These are phyloP conservation scores for Patiria miniata DNA, from an alignment of 35 echinoderm and acorn worm species.

Conservation along the genomic window DNA sequence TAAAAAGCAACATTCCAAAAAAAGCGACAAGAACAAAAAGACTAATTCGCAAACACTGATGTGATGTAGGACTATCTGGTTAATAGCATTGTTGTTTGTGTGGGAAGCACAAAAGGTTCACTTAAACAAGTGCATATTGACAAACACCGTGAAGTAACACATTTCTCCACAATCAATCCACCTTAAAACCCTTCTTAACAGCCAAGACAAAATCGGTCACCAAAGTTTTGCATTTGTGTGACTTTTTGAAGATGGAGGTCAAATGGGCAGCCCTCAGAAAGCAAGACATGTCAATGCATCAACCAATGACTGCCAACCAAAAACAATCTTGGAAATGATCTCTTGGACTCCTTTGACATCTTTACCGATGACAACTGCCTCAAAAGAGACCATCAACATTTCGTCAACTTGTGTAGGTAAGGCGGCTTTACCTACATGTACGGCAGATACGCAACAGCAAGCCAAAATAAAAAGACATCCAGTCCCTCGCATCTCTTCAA, in stretches of 20 bases:
- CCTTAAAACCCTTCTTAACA: neutral
- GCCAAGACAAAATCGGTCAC: neutral
- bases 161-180: neutral
- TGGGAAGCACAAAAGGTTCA: neutral
- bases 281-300: neutral
- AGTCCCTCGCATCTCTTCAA: neutral
- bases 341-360: neutral
- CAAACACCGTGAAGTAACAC: neutral
- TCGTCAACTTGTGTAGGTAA: neutral
- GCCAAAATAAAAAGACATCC: neutral
- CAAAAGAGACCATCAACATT: slow-evolving; percentile 9
- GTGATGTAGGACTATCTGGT: neutral
- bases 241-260: neutral
- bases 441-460: neutral
- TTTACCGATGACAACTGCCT: neutral
- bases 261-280: neutral
- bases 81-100: neutral
- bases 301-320: no score
- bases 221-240: neutral
- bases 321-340: neutral
- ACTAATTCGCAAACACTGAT: neutral
- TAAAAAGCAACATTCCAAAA: neutral
- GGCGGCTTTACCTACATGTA: neutral
- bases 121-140: neutral
- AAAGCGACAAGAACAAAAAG: neutral